These are phyloP conservation scores for Erebia palarica DNA, from an alignment of 2,888 invertebrate species.

Conservation along the genomic window DNA sequence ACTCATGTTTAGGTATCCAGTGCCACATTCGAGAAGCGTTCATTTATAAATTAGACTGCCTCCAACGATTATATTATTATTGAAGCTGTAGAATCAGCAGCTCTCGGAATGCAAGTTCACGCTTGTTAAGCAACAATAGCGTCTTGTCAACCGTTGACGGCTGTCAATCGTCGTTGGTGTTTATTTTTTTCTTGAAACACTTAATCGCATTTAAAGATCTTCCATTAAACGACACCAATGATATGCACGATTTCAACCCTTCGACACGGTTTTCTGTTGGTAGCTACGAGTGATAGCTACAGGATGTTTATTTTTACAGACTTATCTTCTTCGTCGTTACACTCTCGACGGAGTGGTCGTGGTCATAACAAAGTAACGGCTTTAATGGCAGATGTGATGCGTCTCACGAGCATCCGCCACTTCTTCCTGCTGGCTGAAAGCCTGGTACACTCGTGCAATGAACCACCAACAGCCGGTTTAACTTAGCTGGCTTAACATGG, in stretches of 20 bases:
- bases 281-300: conserved; percentile 46
- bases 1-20: too few relatives aligned
- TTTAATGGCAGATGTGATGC: too few relatives aligned
- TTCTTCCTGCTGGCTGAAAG: too few relatives aligned
- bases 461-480: too few relatives aligned
- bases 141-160: conserved; percentile 30
- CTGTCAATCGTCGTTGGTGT: conserved; percentile 40
- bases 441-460: too few relatives aligned
- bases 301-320: conserved; percentile 43
- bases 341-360: too few relatives aligned
- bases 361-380: too few relatives aligned
- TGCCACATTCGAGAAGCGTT: too few relatives aligned
- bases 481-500: too few relatives aligned
- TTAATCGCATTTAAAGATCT: conserved; percentile 71
- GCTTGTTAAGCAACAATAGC: conserved; percentile 29
- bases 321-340: not conserved
- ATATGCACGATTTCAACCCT: conserved; percentile 67
- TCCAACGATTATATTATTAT: not conserved
- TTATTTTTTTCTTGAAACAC: conserved; percentile 64
- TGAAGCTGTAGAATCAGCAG: conserved; percentile 3
- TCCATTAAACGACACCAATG: conserved; percentile 65
- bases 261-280: conserved; percentile 53
- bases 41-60: too few relatives aligned
- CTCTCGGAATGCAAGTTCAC: conserved; percentile 25
- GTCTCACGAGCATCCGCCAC: too few relatives aligned